Evolutionary conservation across 2,797 vertebrate genomes (phyloP).

Genomic region (Setipinna tenuifilis): DNA sequence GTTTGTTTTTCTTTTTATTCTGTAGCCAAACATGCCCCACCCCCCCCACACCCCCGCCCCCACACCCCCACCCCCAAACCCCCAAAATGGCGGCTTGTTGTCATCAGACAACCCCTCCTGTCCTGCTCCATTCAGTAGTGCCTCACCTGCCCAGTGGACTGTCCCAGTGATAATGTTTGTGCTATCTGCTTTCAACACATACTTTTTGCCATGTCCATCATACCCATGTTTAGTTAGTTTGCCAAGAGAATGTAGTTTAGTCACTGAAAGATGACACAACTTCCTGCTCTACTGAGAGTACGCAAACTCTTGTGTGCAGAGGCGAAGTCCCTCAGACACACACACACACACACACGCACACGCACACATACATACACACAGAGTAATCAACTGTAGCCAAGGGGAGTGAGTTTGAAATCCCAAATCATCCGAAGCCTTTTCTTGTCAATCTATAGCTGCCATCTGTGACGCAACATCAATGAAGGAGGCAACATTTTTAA

Average conservation of each 20-base stretch:
- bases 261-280: background rate
- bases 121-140: background rate
- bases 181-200: background rate
- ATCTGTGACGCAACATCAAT: constrained; percentile 31
- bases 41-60: background rate
- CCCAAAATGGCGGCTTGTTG: background rate
- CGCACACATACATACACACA: background rate
- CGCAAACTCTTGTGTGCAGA: background rate
- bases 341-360: background rate
- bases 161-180: background rate
- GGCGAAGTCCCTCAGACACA: background rate
- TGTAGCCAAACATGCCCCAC: background rate
- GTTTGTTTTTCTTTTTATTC: background rate
- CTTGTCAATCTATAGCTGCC: constrained; percentile 17
- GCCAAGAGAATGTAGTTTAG: constrained; percentile 23
- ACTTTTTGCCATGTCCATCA: background rate
- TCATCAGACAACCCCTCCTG: background rate
- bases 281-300: background rate
- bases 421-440: constrained; percentile 28
- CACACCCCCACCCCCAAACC: background rate
- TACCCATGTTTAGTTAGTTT: constrained; percentile 11
- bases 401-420: constrained; percentile 8
- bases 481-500: constrained; percentile 28
- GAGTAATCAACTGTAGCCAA: background rate
- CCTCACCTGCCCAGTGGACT: background rate